phyloP scores from a whole-genome alignment of 2,888 invertebrate genomes.

The Campoplex capitator region DNA sequence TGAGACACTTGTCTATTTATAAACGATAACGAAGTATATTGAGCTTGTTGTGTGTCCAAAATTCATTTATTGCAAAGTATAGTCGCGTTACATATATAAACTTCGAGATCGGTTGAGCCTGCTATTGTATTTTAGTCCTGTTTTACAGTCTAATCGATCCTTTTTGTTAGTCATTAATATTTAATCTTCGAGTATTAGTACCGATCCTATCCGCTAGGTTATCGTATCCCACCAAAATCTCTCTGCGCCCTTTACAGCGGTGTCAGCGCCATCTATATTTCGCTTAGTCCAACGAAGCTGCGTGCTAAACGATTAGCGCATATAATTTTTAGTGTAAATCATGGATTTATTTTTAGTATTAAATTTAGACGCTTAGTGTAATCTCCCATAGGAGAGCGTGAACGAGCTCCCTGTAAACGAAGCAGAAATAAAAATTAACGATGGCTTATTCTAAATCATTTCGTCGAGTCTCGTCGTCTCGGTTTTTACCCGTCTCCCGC shows the following conservation, averaged over 20 bases:
- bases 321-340: not conserved
- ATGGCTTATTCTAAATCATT: not conserved
- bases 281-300: not conserved
- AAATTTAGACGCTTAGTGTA: not conserved
- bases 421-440: not conserved
- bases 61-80: slow-evolving; percentile 21
- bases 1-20: slow-evolving; percentile 37
- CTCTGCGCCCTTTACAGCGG: not conserved
- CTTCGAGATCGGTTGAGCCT: not conserved
- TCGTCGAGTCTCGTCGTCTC: not conserved
- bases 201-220: not conserved
- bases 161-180: not conserved
- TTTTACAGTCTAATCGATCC: slow-evolving; percentile 9
- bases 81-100: slow-evolving; percentile 6
- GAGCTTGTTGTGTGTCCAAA: slow-evolving; percentile 2
- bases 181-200: not conserved
- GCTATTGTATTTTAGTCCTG: slow-evolving; percentile 1
- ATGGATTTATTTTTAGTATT: not conserved
- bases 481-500: not conserved
- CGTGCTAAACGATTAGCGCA: not conserved
- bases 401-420: not conserved
- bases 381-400: not conserved
- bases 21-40: not conserved
- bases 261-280: not conserved
- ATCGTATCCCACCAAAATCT: not conserved